A percentile compares a stretch with the other conserved stretches of the same genome.
Conservation (phyloP, 2,797 vertebrate genomes). For the Chiroxiphia lanceolata region DNA sequence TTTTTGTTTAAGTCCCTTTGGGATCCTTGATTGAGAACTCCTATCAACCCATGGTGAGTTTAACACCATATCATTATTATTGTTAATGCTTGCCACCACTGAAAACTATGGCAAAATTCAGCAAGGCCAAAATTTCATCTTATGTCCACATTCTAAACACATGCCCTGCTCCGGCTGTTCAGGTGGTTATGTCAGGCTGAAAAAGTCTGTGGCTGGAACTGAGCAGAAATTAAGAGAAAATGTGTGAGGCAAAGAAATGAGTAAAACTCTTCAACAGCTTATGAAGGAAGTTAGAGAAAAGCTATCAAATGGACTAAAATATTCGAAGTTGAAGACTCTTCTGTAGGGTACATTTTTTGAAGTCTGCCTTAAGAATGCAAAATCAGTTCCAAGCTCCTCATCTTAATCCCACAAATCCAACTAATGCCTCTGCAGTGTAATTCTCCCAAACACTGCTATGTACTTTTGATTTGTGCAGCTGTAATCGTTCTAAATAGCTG, state of each 20-base stretch:
- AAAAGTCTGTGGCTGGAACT: not conserved
- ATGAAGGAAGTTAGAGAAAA: not conserved
- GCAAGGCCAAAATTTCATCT: not conserved
- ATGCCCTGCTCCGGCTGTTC: not conserved
- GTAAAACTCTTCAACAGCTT: not conserved
- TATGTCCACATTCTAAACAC: not conserved
- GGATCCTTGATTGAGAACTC: not conserved
- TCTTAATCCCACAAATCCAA: constrained; percentile 24
- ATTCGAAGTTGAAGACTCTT: not conserved
- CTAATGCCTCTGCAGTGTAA: not conserved
- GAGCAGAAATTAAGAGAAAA: not conserved
- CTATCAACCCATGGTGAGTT: not conserved
- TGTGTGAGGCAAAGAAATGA: not conserved
- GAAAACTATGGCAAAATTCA: not conserved
- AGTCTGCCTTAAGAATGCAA: constrained; percentile 20
- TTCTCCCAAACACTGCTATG: constrained; percentile 10
- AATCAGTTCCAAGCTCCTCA: not conserved
- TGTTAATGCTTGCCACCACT: not conserved
- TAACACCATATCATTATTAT: not conserved
- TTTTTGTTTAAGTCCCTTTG: not conserved
- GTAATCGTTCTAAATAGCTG: constrained; percentile 44
- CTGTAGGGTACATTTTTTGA: not conserved
- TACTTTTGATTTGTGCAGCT: constrained; percentile 14
- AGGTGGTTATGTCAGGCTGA: not conserved
- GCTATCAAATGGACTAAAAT: not conserved